phyloP scores from a whole-genome alignment of 2,113 vertebrate species.

The Tichodroma muraria region DNA sequence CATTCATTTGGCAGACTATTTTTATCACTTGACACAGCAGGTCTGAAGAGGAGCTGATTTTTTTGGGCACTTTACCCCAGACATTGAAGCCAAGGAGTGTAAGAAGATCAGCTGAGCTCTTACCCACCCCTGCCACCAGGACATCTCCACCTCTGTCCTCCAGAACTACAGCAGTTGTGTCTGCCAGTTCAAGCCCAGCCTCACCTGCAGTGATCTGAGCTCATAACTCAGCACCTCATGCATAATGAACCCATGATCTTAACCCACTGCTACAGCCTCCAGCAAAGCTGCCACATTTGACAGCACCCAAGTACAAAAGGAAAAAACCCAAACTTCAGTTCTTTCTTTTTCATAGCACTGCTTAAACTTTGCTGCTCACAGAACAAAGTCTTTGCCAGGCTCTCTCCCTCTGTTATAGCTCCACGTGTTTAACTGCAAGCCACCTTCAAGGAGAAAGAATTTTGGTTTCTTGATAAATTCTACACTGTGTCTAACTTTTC shows the following conservation, averaged over 20 bases:
- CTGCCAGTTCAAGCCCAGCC: neutral
- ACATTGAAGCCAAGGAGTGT: neutral
- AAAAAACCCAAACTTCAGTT: neutral
- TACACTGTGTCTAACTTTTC: neutral
- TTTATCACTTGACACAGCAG: neutral
- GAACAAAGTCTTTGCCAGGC: neutral
- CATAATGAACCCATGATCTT: neutral
- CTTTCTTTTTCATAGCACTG: neutral
- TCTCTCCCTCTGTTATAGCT: neutral
- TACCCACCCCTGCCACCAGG: neutral
- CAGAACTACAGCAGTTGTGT: neutral
- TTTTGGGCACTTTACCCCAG: neutral
- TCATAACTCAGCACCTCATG: constrained; percentile 12
- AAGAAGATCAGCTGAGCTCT: neutral
- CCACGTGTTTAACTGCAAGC: neutral
- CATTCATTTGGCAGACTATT: neutral
- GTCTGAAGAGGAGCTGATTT: neutral
- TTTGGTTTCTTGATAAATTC: neutral
- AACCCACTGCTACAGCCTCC: constrained; percentile 15
- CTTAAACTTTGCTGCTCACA: neutral
- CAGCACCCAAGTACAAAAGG: neutral
- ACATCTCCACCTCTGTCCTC: neutral
- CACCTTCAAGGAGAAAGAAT: neutral
- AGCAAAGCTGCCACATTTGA: neutral
- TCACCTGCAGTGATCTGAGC: constrained; percentile 2